A percentile compares a stretch with the other conserved stretches of the same genome.
phyloP scores from a whole-genome alignment of 2,797 vertebrate species.

The Semaprochilodus insignis region DNA sequence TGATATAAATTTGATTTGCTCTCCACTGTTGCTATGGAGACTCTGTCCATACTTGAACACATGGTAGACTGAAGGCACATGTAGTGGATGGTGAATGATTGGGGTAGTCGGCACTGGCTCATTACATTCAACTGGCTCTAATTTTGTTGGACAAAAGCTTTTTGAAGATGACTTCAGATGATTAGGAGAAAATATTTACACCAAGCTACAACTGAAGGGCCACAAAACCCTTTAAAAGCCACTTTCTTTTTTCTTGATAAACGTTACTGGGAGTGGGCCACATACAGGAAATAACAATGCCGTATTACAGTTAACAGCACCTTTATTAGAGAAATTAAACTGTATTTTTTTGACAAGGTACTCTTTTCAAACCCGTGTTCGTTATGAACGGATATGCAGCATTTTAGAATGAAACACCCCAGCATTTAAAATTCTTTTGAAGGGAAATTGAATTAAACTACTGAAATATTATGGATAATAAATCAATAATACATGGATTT shows the following conservation, averaged over 20 bases:
- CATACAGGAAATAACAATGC: no score
- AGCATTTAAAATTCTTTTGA: neutral
- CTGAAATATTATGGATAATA: neutral
- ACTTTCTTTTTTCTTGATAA: no score
- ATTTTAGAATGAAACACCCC: no score
- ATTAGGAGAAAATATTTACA: conserved; percentile 15
- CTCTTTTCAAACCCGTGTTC: no score
- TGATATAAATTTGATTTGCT: conserved; percentile 37
- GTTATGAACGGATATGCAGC: no score
- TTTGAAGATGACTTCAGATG: conserved; percentile 7
- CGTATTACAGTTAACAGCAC: no score
- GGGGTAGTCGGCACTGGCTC: conserved; percentile 61
- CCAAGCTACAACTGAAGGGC: neutral
- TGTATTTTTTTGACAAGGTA: no score
- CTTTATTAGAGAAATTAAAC: no score
- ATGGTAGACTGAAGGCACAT: conserved; percentile 4
- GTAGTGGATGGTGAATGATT: conserved; percentile 17
- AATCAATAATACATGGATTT: neutral
- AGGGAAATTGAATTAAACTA: conserved; percentile 13
- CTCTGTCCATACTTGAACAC: conserved; percentile 32
- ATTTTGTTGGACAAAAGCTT: neutral
- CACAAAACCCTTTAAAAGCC: no score
- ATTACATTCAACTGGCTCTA: conserved; percentile 70
- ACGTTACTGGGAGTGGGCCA: no score
- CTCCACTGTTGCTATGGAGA: conserved; percentile 65